Conservation (phyloP, 2,888 invertebrate genomes). For the Coelinius sp. region DNA sequence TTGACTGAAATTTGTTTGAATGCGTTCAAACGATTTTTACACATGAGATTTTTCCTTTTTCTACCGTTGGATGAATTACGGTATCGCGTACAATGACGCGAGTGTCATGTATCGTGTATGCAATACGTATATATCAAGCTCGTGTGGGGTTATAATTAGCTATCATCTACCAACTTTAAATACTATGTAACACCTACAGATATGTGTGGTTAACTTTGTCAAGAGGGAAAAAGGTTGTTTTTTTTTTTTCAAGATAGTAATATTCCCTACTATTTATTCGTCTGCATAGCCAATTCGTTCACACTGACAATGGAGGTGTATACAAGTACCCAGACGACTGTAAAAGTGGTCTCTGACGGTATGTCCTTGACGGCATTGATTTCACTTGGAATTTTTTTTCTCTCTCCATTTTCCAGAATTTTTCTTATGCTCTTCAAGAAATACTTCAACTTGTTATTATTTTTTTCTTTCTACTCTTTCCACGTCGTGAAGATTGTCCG, state of each 20-base stretch:
- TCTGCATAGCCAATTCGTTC: conserved; percentile 4
- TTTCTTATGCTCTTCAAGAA: neutral
- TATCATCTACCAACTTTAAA: conserved; percentile 46
- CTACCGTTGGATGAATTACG: conserved; percentile 39
- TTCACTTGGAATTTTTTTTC: neutral
- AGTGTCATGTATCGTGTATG: conserved; percentile 49
- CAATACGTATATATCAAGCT: conserved; percentile 36
- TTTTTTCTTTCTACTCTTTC: neutral
- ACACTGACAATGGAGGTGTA: conserved; percentile 10
- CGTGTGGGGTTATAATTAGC: conserved; percentile 62
- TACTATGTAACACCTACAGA: neutral
- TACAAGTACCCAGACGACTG: conserved; percentile 8
- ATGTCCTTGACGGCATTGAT: conserved; percentile 22
- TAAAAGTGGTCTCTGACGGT: neutral
- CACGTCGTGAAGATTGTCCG: conserved; percentile 35
- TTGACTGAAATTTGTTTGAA: neutral
- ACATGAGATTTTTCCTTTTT: conserved; percentile 37
- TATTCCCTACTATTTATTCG: neutral
- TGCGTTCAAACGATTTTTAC: conserved; percentile 23
- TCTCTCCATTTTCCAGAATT: neutral
- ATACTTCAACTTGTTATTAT: neutral
- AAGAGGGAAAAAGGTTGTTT: neutral
- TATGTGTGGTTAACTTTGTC: neutral
- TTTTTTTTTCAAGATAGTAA: neutral
- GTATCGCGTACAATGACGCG: conserved; percentile 46